phyloP scores from a whole-genome alignment of 1,140 invertebrate genomes.

The Nilaparvata lugens region DNA sequence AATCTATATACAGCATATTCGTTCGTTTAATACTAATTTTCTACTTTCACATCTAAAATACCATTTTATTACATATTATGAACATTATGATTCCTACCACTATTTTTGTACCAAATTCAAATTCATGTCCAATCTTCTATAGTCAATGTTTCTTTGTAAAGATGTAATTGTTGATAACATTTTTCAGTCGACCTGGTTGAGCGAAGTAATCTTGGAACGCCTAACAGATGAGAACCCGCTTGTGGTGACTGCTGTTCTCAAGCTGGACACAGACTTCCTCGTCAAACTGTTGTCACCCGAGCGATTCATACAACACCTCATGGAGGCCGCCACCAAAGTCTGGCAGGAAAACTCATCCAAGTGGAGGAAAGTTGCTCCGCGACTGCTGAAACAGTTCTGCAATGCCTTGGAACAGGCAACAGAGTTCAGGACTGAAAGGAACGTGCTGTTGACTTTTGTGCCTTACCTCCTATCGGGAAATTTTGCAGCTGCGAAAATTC shows the following conservation, averaged over 20 bases:
- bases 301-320: constrained; percentile 28
- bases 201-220: constrained; percentile 44
- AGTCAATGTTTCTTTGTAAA: background rate
- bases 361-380: background rate
- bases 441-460: background rate
- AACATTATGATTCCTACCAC: too few relatives aligned
- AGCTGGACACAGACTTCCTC: constrained; percentile 30
- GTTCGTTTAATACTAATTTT: too few relatives aligned
- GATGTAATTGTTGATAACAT: constrained; percentile 5
- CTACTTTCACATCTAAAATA: too few relatives aligned
- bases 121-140: too few relatives aligned
- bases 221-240: constrained; percentile 45
- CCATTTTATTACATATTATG: too few relatives aligned
- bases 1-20: too few relatives aligned
- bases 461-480: background rate
- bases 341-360: background rate
- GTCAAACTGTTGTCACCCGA: constrained; percentile 34
- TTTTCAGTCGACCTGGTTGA: constrained; percentile 31
- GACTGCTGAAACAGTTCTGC: background rate
- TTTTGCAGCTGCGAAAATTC: too few relatives aligned
- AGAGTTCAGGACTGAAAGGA: background rate
- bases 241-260: constrained; percentile 38
- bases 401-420: background rate
- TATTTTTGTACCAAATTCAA: too few relatives aligned
- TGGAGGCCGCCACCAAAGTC: constrained; percentile 28